Evolutionary conservation across 2,113 vertebrate genomes (phyloP).

Genomic region (Cinclus mexicanus): DNA sequence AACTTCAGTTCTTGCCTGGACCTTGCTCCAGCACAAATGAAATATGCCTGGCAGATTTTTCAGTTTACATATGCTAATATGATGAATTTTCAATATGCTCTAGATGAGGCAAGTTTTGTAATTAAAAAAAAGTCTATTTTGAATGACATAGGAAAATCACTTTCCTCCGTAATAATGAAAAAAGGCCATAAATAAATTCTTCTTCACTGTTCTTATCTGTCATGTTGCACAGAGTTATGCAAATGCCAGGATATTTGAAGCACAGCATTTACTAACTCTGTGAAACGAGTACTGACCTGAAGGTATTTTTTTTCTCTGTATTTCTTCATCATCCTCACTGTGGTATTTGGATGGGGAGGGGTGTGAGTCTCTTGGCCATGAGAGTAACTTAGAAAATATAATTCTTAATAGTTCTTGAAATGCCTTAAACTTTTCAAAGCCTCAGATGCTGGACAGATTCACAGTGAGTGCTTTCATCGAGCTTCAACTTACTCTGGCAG

Average conservation of each 20-base stretch:
- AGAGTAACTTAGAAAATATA: not conserved
- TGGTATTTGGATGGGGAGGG: not conserved
- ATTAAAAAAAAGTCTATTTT: not conserved
- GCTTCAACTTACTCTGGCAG: not conserved
- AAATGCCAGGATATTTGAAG: not conserved
- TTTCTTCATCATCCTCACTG: not conserved
- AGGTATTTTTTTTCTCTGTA: not conserved
- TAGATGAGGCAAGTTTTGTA: not conserved
- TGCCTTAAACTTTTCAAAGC: conserved; percentile 3
- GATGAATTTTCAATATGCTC: not conserved
- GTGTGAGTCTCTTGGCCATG: not conserved
- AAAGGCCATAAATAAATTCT: not conserved
- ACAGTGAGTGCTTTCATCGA: conserved; percentile 19
- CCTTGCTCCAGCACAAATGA: not conserved
- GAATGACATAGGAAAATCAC: not conserved
- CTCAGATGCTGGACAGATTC: conserved; percentile 29
- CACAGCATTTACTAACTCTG: not conserved
- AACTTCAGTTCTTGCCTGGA: not conserved
- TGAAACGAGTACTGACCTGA: not conserved
- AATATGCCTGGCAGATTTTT: not conserved
- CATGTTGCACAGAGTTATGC: not conserved
- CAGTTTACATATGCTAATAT: conserved; percentile 2
- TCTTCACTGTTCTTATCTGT: not conserved
- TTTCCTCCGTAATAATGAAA: not conserved
- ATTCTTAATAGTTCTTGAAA: not conserved